Evolutionary conservation across 2,113 vertebrate genomes (phyloP).

Genomic region (Carassius gibelio): DNA sequence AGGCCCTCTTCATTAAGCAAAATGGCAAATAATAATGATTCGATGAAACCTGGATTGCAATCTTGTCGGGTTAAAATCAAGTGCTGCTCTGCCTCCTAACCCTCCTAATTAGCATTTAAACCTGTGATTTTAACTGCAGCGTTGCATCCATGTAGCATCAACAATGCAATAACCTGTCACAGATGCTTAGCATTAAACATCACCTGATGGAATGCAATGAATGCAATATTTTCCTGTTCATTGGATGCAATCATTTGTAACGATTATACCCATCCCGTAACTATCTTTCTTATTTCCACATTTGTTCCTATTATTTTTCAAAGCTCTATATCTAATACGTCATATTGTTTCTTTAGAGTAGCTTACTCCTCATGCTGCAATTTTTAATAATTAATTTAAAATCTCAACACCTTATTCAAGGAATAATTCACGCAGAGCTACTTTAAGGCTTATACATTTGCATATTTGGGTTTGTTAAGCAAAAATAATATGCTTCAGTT

Average conservation of each 20-base stretch:
- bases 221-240: background rate
- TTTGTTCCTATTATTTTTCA: background rate
- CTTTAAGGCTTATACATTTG: background rate
- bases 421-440: background rate
- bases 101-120: constrained; percentile 38
- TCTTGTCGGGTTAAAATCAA: constrained; percentile 55
- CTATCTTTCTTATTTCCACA: background rate
- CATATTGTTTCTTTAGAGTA: background rate
- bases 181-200: constrained; percentile 14
- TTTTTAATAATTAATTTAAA: background rate
- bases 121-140: constrained; percentile 3
- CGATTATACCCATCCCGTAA: background rate
- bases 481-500: background rate
- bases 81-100: background rate
- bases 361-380: background rate
- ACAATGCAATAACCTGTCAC: constrained; percentile 19
- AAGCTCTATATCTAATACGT: background rate
- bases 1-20: constrained; percentile 51
- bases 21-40: constrained; percentile 43
- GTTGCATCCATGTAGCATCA: constrained; percentile 17
- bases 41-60: constrained; percentile 41
- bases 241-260: background rate
- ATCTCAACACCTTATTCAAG: background rate
- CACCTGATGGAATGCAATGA: constrained; percentile 27
- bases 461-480: background rate